Base-by-base conservation (phyloP, 2,888 invertebrate species). In the Heliconius hortense region DNA sequence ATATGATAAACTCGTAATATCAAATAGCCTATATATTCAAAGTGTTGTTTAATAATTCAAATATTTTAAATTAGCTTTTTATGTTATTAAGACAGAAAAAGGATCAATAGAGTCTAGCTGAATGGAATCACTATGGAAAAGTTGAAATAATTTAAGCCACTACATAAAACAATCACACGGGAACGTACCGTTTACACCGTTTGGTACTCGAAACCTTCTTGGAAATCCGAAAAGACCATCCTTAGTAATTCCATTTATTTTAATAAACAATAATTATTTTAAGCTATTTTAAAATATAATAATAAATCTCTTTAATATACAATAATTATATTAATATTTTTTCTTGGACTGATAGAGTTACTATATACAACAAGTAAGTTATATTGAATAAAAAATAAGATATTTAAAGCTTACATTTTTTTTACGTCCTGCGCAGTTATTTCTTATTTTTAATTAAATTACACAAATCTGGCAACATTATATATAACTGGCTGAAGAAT, bases 211-310 rank as follows among this genome's bases (percentile, higher is more conserved):
- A 70, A 63, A 72, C 31, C 56, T 79, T 67, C 71, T 74, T 76
- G 85, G 78, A 74, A 77, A 84, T 83, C 82, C 74, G 63, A 73
- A 78, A 82, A 84, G 80, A 74, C 72, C 76, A 76, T 79, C 82
- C 85, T 87, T 88, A 90, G 91, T 91, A 92, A 93, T 93, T 92
- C 91, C 92, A 93, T 89, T 90, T 64, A 87, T 86, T 35, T 83
- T 82, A 84, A 77, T 79, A 62, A 71, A 71, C 21, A 68, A 70
- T 64, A 67, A 74, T 64, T 73, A 72, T 28, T 35, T 59, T 26
- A 24, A 26, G 39, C 56, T 10, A 73, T 59, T 70, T 21, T 39
- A 74, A 48, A 70, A 70, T 62, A 74, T 35, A 63, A 24, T 39
- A 48, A 31, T 60, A 62, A n/a, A 48, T 24, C 43, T 56, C 18